Base-by-base conservation (phyloP, 1,140 invertebrate genomes). In the Lysiphlebus fabarum region DNA sequence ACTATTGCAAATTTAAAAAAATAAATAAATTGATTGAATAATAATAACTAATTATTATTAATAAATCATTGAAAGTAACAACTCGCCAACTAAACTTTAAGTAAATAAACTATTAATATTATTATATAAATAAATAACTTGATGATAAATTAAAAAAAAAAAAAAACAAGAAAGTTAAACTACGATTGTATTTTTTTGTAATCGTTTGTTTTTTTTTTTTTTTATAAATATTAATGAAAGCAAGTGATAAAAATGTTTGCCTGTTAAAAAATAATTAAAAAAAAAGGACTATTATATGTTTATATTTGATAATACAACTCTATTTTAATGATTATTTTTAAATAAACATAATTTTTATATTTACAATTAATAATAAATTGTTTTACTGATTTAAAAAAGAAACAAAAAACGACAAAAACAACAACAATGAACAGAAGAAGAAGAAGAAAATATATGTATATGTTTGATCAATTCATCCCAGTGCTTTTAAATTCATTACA, bases 251-350 rank as follows among this genome's bases (percentile, higher is more conserved):
- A 68, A 58, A 71, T 75, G 73, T 75, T 73, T 69, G 67, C 62
- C 69, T 73, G 69, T 75, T 76, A 64, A 73, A 4, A 26, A 26
- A 26, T 26, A 26, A 26, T 0, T 2, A 26, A 26, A 26, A 26
- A 26, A 75, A 64, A 67, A 56, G 70, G 65, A 70, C 65, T 77
- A 70, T 73, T 74, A 67, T 73, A 71, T 69, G 68, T 77, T 74
- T 73, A 69, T 71, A 71, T 73, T 74, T 73, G 65, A 71, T 68
- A 68, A 71, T 70, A 56, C 48, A 67, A 64, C n/a, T n/a, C 68
- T 70, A 73, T 72, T 69, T 72, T 65, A 70, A 68, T 54, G 69
- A 68, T 63, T 54, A 68, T 65, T 70, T 62, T 53, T 36, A 40
- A n/a, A 49, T 47, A 67, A 69, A 51, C 12, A n/a, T 12, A 51